Evolutionary conservation across 1,140 invertebrate species (phyloP).

Genomic region (Pollicipes pollicipes): DNA sequence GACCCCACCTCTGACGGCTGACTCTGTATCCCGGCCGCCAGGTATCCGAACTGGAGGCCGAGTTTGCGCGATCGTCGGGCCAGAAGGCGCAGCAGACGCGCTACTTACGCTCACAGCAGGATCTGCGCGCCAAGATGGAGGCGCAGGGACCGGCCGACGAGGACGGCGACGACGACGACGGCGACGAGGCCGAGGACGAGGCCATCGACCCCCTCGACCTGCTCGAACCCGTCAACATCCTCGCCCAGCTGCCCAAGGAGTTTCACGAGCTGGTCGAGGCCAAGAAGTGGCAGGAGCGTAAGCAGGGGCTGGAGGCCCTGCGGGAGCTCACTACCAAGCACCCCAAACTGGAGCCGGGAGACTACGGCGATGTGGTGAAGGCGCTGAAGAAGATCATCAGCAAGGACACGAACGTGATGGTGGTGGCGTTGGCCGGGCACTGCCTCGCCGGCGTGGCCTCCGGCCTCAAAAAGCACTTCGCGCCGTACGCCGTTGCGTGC

Average conservation of each 20-base stretch:
- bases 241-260: conserved; percentile 82
- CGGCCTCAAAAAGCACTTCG: conserved; percentile 76
- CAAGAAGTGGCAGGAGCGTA: conserved; percentile 94
- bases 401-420: conserved; percentile 90
- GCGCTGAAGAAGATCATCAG: conserved; percentile 74
- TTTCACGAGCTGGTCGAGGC: conserved; percentile 79
- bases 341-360: conserved; percentile 74
- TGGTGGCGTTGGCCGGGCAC: conserved; percentile 72
- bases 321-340: conserved; percentile 49
- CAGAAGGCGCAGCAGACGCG: conserved; percentile 53
- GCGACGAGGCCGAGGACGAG: conserved; percentile 26
- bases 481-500: conserved; percentile 58
- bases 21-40: conserved; percentile 23
- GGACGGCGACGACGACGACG: conserved; percentile 29
- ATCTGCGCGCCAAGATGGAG: conserved; percentile 39
- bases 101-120: conserved; percentile 75
- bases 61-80: conserved; percentile 55
- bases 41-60: conserved; percentile 66
- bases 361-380: conserved; percentile 77
- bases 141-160: conserved; percentile 28
- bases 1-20: too few relatives aligned
- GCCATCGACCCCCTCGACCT: conserved; percentile 83
- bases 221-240: conserved; percentile 75
- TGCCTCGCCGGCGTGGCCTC: conserved; percentile 61
- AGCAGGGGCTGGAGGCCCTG: conserved; percentile 67